Conservation (phyloP, 23 tunicate species). For the Styela plicata region DNA sequence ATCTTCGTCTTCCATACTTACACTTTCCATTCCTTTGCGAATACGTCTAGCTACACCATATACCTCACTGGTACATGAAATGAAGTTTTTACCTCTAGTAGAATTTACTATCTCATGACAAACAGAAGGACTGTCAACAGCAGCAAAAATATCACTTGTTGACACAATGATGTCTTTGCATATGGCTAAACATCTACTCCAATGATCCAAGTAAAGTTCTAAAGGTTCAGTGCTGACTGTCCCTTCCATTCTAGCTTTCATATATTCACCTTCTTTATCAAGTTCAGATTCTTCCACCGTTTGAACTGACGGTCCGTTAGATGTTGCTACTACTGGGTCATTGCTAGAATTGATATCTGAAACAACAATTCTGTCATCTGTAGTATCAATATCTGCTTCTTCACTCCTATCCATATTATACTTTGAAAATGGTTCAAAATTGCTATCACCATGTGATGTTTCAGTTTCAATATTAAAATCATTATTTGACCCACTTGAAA, state of each 20-base stretch:
- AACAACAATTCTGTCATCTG: too few relatives aligned
- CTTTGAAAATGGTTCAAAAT: too few relatives aligned
- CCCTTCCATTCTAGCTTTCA: conserved; percentile 19
- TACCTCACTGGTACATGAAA: conserved; percentile 59
- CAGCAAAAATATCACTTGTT: conserved; percentile 37
- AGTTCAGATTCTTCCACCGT: background rate
- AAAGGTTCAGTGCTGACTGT: background rate
- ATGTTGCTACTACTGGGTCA: background rate
- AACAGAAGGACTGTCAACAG: conserved; percentile 33
- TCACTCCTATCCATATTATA: too few relatives aligned
- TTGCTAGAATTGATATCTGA: background rate
- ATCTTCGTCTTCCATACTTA: conserved; percentile 30
- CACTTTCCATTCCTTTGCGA: conserved; percentile 21
- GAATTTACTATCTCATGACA: conserved; percentile 65
- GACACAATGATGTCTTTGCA: conserved; percentile 38
- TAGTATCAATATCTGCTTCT: too few relatives aligned
- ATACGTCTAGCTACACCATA: conserved; percentile 48
- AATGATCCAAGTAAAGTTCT: conserved; percentile 33
- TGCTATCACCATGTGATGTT: too few relatives aligned
- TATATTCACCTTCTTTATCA: conserved; percentile 5
- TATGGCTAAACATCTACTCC: conserved; percentile 45
- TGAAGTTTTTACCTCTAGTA: conserved; percentile 37
- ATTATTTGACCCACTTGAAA: background rate
- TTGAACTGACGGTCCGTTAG: too few relatives aligned
- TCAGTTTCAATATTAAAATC: too few relatives aligned